Evolutionary conservation across 2,888 invertebrate species (phyloP), one percentile per base, ranked within the genome.

Genomic region (Nasonovia ribisnigri): DNA sequence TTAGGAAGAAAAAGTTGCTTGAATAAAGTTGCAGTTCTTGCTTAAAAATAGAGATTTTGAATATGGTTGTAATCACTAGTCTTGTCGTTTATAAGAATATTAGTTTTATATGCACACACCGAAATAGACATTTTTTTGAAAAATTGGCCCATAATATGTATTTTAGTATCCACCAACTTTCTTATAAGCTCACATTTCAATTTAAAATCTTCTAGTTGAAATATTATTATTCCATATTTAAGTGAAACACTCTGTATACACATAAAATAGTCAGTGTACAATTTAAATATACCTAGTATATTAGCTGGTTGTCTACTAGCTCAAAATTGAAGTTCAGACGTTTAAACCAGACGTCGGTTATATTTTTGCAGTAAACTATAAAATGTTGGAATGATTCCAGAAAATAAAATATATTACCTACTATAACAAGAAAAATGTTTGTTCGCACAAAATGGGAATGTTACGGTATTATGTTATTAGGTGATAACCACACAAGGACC

Each of bases 391-490:
- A 51, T 4, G 10, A 51, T 36, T n/a, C 87, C 87, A 88, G 36
- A 88, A 10, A n/a, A 51, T 88, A 51, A n/a, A 48, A 88, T 88
- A 36, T 51, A 88, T 88, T 88, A 88, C 46, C n/a, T n/a, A 48
- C n/a, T 87, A 48, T 20, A 87, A 36, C n/a, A 87, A 87, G 24
- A 51, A 88, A 88, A 51, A 51, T 36, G 10, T n/a, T 51, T 10
- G 8, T 51, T 51, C 87, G 8, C 3, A 36, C 36, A 48, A 88
- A 88, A 88, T 36, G n/a, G 36, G 51, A 88, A 88, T 51, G 36
- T 16, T 36, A 51, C 42, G 16, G 13, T 88, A n/a, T 29, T 87
- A 48, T 87, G 20, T 51, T 29, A 10, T 48, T 87, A 20, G 46
- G n/a, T 46, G 48, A 87, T 48, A 51, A n/a, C 10, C 36, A 20